A percentile compares a stretch with the other conserved stretches of the same genome.
phyloP scores from a whole-genome alignment of 2,888 invertebrate genomes.

The Lagria hirta region DNA sequence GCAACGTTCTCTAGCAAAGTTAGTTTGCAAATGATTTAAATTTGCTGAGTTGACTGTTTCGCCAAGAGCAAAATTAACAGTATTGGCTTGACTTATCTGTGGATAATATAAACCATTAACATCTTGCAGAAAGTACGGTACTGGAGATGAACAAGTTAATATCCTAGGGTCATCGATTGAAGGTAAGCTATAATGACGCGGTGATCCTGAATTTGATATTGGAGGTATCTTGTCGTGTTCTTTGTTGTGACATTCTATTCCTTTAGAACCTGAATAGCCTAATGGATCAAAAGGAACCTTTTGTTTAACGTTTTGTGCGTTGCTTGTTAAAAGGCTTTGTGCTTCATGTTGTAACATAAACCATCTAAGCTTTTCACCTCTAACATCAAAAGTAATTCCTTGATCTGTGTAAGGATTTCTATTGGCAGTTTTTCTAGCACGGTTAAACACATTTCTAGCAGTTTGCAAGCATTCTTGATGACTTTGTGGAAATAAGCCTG shows the following conservation, averaged over 20 bases:
- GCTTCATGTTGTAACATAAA: constrained; percentile 89
- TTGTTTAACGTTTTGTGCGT: constrained; percentile 75
- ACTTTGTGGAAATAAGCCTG: constrained; percentile 72
- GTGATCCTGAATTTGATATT: constrained; percentile 52
- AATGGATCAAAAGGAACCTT: constrained; percentile 74
- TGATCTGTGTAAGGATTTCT: constrained; percentile 75
- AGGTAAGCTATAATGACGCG: constrained; percentile 70
- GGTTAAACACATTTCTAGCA: constrained; percentile 74
- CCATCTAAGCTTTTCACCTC: constrained; percentile 76
- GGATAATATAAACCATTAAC: constrained; percentile 49
- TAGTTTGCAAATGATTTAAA: constrained; percentile 39
- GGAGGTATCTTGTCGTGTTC: neutral
- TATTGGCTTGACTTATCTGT: constrained; percentile 44
- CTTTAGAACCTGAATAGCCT: constrained; percentile 52
- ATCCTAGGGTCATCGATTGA: constrained; percentile 61
- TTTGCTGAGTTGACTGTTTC: constrained; percentile 58
- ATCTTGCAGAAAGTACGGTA: constrained; percentile 52
- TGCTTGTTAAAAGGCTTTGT: constrained; percentile 70
- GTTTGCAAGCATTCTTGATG: constrained; percentile 77
- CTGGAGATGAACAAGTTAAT: constrained; percentile 49
- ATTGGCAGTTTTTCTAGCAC: constrained; percentile 74
- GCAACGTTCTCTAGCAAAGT: constrained; percentile 59
- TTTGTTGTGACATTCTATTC: constrained; percentile 9
- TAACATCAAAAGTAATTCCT: constrained; percentile 68
- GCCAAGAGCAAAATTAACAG: constrained; percentile 69